Base-by-base conservation (phyloP, 2,797 vertebrate species). In the Myotis daubentonii region DNA sequence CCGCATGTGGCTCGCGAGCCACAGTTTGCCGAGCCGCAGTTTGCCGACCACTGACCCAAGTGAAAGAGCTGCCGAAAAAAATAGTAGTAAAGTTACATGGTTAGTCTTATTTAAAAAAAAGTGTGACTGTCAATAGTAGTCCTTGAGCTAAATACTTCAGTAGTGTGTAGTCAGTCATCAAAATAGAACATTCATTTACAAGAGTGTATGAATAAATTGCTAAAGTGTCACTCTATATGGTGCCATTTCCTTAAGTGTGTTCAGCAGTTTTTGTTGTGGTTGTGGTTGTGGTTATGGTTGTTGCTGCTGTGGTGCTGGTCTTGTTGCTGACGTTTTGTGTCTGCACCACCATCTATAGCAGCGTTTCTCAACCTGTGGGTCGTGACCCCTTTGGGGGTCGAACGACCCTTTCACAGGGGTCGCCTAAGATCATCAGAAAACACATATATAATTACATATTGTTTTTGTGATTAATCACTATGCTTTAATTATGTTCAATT, bases 161-260 rank as follows among this genome's bases (percentile, higher is more conserved):
- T 62, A 83, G 41, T 60, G 89, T 92, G 20, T 10, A 82, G 70
- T 62, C 6, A 92, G 41, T 86, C 22, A 44, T 75, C 33, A 86
- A 92, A 87, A 70, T 16, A 94, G 30, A 82, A 71, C 15, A 72
- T 70, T 83, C 76, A 76, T 82, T 87, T 79, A 22, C 81, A 81
- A 79, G 47, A 57, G 7, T 16, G 6, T 60, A 53, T 44, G 38
- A 88, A 72, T 75, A 60, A 90, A 79, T 85, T 57, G 15, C 33
- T 28, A 81, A 87, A 51, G 23, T 36, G 33, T 86, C 49, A 2
- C 8, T 88, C 23, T 49, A 9, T 11, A 17, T 55, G 75, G 41
- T 38, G 4, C 11, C 17, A 51, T 79, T 90, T 78, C 36, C 11
- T 0, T 12, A 55, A 66, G 38, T 13, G 41, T 13, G 38, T n/a